Conservation (phyloP, 1,140 invertebrate genomes). For the Saccostrea glomerata region DNA sequence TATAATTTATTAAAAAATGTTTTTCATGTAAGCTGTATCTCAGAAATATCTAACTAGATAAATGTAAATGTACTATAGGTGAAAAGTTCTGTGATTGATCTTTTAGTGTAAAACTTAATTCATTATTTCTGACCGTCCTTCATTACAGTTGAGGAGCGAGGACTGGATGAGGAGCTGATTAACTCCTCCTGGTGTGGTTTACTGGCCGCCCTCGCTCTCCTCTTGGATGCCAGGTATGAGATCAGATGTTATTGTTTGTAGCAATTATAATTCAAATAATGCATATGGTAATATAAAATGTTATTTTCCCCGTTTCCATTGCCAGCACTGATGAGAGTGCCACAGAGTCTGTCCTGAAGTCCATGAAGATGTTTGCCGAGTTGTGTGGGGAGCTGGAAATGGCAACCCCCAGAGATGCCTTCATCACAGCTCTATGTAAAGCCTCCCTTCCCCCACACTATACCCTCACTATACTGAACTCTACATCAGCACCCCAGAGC, state of each 20-base stretch:
- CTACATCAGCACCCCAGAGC: conserved; percentile 3
- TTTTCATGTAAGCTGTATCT: no score
- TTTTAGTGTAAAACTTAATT: no score
- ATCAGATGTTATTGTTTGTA: no score
- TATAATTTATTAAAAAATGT: no score
- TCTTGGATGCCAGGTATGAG: conserved; percentile 92
- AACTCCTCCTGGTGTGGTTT: conserved; percentile 97
- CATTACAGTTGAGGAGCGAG: conserved; percentile 53
- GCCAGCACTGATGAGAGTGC: conserved; percentile 85
- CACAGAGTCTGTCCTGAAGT: conserved; percentile 92
- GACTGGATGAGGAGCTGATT: conserved; percentile 85
- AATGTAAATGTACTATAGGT: no score
- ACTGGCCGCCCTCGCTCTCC: conserved; percentile 91
- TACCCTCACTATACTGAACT: conserved; percentile 91
- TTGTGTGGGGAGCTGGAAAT: conserved; percentile 88
- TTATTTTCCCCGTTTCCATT: background rate
- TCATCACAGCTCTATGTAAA: conserved; percentile 95
- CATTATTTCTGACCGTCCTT: no score
- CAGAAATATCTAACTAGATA: no score
- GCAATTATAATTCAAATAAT: no score
- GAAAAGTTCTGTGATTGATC: no score
- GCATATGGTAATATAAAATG: no score
- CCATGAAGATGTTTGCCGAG: conserved; percentile 92
- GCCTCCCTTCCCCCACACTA: conserved; percentile 97
- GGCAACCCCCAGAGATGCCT: conserved; percentile 90